phyloP scores from a whole-genome alignment of 1,140 invertebrate genomes.

The Telenomus remus region DNA sequence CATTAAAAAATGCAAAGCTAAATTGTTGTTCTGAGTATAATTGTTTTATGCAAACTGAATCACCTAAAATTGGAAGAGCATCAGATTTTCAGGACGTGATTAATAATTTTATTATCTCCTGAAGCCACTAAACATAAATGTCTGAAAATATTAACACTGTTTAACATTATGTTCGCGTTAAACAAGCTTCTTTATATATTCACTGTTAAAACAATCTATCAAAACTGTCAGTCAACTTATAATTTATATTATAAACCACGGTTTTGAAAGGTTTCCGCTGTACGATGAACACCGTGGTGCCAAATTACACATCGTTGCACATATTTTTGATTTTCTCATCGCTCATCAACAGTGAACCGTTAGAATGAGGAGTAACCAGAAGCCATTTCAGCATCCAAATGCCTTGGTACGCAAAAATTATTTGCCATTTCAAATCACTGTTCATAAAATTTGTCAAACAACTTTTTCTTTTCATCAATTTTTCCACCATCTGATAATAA shows the following conservation, averaged over 20 bases:
- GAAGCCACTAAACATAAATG: too few species aligned
- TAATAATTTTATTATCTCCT: too few species aligned
- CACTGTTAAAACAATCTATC: too few species aligned
- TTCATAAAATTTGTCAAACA: not conserved
- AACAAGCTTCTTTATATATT: too few species aligned
- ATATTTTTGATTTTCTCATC: constrained; percentile 27
- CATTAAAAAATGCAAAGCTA: too few species aligned
- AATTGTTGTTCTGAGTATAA: too few species aligned
- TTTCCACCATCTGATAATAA: not conserved
- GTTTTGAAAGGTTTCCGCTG: not conserved
- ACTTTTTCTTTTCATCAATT: not conserved
- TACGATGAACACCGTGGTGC: not conserved
- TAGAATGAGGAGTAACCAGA: constrained; percentile 32
- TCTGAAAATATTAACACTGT: too few species aligned
- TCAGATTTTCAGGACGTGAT: too few species aligned
- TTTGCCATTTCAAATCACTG: constrained; percentile 18
- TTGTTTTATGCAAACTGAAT: too few species aligned
- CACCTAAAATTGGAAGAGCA: too few species aligned
- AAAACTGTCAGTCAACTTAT: not conserved
- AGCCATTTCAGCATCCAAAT: constrained; percentile 20
- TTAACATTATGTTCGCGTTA: too few species aligned
- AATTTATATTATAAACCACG: not conserved
- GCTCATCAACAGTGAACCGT: constrained; percentile 34
- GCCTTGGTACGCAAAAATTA: constrained; percentile 24
- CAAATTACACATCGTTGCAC: constrained; percentile 29